A percentile compares a stretch with the other conserved stretches of the same genome.
These are phyloP conservation scores for Drosophila erecta DNA, from an alignment of 1,140 invertebrate genomes.

Conservation along the genomic window DNA sequence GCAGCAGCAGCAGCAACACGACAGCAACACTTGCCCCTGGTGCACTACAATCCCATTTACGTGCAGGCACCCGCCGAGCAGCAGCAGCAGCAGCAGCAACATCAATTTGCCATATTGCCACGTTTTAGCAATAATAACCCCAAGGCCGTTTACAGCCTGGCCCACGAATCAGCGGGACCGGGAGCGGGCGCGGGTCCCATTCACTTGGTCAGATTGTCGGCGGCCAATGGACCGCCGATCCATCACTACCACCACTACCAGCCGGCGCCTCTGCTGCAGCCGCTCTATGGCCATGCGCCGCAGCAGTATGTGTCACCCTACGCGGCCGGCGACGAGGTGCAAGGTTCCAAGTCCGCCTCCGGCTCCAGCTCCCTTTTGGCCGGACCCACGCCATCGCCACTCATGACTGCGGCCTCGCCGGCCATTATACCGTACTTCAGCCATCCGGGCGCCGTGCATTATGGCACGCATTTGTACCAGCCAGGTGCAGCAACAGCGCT, in stretches of 20 bases:
- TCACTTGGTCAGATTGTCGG: slow-evolving; percentile 70
- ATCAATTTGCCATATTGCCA: slow-evolving; percentile 76
- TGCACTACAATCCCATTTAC: slow-evolving; percentile 77
- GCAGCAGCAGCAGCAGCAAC: slow-evolving; percentile 63
- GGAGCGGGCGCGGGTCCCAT: slow-evolving; percentile 44
- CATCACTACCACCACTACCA: slow-evolving; percentile 70
- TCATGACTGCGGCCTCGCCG: slow-evolving; percentile 45
- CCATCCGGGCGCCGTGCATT: slow-evolving; percentile 77
- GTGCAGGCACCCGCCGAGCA: slow-evolving; percentile 60
- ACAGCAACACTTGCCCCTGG: slow-evolving; percentile 57
- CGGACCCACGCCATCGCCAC: slow-evolving; percentile 12
- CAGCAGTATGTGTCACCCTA: slow-evolving; percentile 39
- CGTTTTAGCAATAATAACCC: slow-evolving; percentile 77
- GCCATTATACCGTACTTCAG: slow-evolving; percentile 76
- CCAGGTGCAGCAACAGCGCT: slow-evolving; percentile 51
- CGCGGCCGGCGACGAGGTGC: slow-evolving; percentile 13
- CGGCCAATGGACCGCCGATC: slow-evolving; percentile 47
- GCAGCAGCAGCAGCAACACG: slow-evolving; percentile 36
- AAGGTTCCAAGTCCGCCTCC: slow-evolving; percentile 14
- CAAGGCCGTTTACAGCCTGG: slow-evolving; percentile 59
- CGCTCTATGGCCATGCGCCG: slow-evolving; percentile 35
- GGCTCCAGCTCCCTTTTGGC: slow-evolving; percentile 7
- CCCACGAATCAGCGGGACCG: slow-evolving; percentile 48
- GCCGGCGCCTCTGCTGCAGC: slow-evolving; percentile 32
- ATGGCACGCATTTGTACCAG: slow-evolving; percentile 76